Base-by-base conservation (phyloP, 2,797 vertebrate species). In the Phaenicophaeus curvirostris region DNA sequence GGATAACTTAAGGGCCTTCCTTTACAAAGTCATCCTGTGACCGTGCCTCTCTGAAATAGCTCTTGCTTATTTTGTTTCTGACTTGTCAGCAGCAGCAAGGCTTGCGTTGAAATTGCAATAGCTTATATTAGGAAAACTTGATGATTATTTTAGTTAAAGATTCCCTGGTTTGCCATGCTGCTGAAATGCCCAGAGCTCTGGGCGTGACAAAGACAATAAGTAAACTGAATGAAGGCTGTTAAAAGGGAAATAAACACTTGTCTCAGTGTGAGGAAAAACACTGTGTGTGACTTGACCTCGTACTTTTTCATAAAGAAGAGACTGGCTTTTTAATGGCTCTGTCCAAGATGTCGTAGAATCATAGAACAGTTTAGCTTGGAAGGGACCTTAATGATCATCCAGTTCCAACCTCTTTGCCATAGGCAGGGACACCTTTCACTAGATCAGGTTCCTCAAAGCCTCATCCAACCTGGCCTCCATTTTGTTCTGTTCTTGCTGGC, bases 401-500 rank as follows among this genome's bases (percentile, higher is more conserved):
- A 48, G 46, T 48, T 48, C 19, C 46, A 48, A 24, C 21, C 21
- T 19, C 46, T 11, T 10, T 48, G 46, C 20, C 46, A 12, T 48
- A 20, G 21, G 20, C 46, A 48, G 46, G 21, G 46, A 48, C 46
- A 11, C 46, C 46, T 23, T 48, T 20, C 21, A 23, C 21, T 23
- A 48, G 11, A 48, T 48, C 46, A 48, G 46, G 19, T 48, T 48
- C 20, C 21, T 48, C 21, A 48, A 48, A 48, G 21, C 21, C 46
- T 48, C 46, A 48, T 48, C 46, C 46, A 48, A 24, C 46, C 46
- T 48, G 46, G 46, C 46, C 46, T 23, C 93, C 69, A 80, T 96
- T 96, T 92, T 94, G 62, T 95, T 93, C 71, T 85, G 59, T 67
- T 86, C 58, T 79, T 93, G 33, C 80, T 58, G 53, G 77, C 89